phyloP scores from a whole-genome alignment of 2,797 vertebrate genomes.

The Sorex maritimensis region DNA sequence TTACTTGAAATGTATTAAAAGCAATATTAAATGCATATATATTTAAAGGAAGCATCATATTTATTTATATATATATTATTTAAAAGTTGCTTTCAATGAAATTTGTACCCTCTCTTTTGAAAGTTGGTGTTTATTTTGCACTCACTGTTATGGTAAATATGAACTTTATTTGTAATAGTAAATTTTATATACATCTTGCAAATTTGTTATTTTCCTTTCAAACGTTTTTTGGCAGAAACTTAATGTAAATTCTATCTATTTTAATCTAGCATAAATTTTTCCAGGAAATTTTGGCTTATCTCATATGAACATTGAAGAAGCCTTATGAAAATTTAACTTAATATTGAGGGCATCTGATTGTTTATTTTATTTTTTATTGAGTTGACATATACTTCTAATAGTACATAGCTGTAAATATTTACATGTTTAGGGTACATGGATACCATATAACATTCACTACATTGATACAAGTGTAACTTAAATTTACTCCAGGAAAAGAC shows the following conservation, averaged over 20 bases:
- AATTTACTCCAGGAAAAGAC: constrained; percentile 10
- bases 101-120: not conserved
- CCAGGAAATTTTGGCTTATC: not conserved
- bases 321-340: not conserved
- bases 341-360: not conserved
- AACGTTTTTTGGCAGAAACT: not conserved
- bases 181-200: not conserved
- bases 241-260: not conserved
- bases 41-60: not conserved
- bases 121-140: not conserved
- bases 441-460: no score
- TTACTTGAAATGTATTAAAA: constrained; percentile 20
- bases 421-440: no score
- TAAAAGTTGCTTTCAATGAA: not conserved
- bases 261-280: not conserved
- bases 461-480: not conserved
- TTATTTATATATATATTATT: not conserved
- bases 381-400: no score
- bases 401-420: no score
- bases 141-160: not conserved
- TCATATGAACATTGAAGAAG: not conserved
- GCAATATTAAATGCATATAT: not conserved
- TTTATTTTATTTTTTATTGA: no score
- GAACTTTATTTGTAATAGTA: not conserved
- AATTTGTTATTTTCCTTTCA: not conserved